Base-by-base conservation (phyloP, 1,140 invertebrate species). In the Cotesia typhae region DNA sequence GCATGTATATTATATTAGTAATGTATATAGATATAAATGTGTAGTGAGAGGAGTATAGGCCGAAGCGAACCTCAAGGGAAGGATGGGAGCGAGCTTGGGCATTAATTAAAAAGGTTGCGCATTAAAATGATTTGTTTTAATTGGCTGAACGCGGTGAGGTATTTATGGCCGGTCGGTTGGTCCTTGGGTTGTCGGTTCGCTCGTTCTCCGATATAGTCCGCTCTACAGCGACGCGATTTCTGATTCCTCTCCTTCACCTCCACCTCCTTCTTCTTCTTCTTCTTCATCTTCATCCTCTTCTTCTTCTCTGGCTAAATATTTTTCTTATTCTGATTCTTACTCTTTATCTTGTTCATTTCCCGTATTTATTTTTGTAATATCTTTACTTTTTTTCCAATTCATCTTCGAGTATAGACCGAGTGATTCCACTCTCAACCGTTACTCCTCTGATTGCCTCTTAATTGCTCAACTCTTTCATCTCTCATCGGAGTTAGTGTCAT, bases 111-210 rank as follows among this genome's bases (percentile, higher is more conserved):
- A 87, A 87, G 84, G 84, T 86, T 86, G 84, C 81, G 84, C 84
- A 86, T 87, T 86, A 87, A 87, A 87, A 87, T 87, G 85, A 86
- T 87, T 87, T 87, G 85, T 86, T 87, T 87, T 86, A 86, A 86
- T 87, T 87, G 84, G 85, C 81, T 86, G 83, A 86, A 83, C 83
- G 82, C 79, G 81, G 77, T 84, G 84, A 87, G 84, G 84, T 87
- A 87, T 86, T 87, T 86, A 86, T 84, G 85, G 82, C 82, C 77
- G 80, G 75, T 76, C 72, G 75, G 75, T 67, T 77, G 80, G 77
- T 81, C 79, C 78, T 80, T 81, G 79, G 80, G 77, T 79, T 80
- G 76, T 81, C 78, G 75, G 72, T 74, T 70, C 52, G 47, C 51
- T 53, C 37, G 51, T 67, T 74, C 28, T 66, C 65, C 65, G 71